A percentile compares a stretch with the other conserved stretches of the same genome.
Evolutionary conservation across 2,113 vertebrate genomes (phyloP).

Genomic region (Suncus etruscus): DNA sequence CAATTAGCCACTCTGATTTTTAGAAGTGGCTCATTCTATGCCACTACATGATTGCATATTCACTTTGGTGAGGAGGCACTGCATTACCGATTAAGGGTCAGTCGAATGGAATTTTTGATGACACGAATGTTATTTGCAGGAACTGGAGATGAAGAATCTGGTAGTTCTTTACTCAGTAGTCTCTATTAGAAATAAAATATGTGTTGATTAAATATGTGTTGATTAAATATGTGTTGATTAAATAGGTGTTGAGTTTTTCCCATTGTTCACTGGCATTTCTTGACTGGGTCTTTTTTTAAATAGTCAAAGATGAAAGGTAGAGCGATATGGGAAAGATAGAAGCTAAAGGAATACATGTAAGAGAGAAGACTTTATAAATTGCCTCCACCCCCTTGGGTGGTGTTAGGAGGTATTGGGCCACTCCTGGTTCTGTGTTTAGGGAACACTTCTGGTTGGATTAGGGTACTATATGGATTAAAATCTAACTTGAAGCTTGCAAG

Average conservation of each 20-base stretch:
- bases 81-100: constrained; percentile 95
- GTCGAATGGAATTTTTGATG: constrained; percentile 97
- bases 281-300: neutral
- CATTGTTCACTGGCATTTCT: neutral
- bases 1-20: constrained; percentile 52
- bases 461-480: too few relatives aligned
- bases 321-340: neutral
- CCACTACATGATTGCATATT: constrained; percentile 68
- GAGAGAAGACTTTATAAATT: neutral
- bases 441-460: too few relatives aligned
- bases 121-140: constrained; percentile 95
- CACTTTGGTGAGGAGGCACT: constrained; percentile 86
- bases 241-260: neutral
- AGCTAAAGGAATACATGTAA: neutral
- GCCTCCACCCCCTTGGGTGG: too few relatives aligned
- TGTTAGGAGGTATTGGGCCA: too few relatives aligned
- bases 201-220: neutral
- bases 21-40: constrained; percentile 35
- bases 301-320: constrained; percentile 20
- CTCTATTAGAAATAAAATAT: constrained; percentile 87
- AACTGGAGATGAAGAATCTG: constrained; percentile 95
- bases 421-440: too few relatives aligned
- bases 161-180: constrained; percentile 97
- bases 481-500: too few relatives aligned
- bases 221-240: neutral